Base-by-base conservation (phyloP, 2,888 invertebrate genomes). In the Cenopis cana region DNA sequence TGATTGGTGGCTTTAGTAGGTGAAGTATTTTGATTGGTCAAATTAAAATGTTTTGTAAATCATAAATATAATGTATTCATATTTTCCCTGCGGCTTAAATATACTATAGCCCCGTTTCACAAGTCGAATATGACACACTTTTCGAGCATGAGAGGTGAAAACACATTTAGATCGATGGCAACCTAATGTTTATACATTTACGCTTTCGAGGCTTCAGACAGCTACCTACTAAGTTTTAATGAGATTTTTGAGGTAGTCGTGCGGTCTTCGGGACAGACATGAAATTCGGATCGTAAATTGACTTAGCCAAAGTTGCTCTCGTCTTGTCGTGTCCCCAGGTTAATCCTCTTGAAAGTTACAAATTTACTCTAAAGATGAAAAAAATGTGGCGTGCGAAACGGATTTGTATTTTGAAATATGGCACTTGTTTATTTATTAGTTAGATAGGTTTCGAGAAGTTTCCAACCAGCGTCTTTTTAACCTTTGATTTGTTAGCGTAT, bases 191-290 rank as follows among this genome's bases (percentile, higher is more conserved):
- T 66, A 55, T 71, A 67, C 46, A 49, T 50, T 67, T 18, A 52
- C 46, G 18, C n/a, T 29, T 73, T 76, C 74, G 75, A 74, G 77
- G 75, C 65, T 81, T 80, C 77, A 78, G 81, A 83, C 82, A 81
- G 82, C 81, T 70, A 72, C 59, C 81, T 70, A 72, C 59, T 80
- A 87, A 88, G 84, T 89, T 89, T 86, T 89, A 89, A 89, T 85
- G 85, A 89, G 89, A 84, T 88, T 89, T 89, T 88, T 87, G 85
- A 83, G 83, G 84, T 76, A 74, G 77, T 74, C 81, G 80, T 79
- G 81, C 80, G 84, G 82, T 78, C 72, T 74, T 74, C 68, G 76
- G 75, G 76, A 78, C 55, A 74, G 78, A 76, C 79, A 77, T 76
- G 79, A 82, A 84, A 81, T 84, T 82, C 77, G 75, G 77, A 77